Percentiles rank a stretch among this genome's conserved stretches.
Conservation (phyloP, 2,113 vertebrate species). For the Miniopterus natalensis region DNA sequence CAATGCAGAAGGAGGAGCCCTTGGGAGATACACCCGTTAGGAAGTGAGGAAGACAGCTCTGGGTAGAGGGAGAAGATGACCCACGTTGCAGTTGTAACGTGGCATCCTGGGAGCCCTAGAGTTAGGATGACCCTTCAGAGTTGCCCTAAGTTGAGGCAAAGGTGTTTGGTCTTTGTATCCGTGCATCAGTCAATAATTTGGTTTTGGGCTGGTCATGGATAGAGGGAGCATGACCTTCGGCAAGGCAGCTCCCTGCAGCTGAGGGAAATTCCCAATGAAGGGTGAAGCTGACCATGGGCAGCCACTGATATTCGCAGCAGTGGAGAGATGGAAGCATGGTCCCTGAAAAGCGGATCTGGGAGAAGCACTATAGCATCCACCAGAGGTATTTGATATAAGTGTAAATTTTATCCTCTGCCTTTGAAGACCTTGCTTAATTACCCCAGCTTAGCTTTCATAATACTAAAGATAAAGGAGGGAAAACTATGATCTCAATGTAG, state of each 20-base stretch:
- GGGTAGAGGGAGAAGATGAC: neutral
- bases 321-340: neutral
- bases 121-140: too few species aligned
- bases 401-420: neutral
- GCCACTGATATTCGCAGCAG: neutral
- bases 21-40: neutral
- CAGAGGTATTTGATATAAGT: too few species aligned
- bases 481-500: neutral
- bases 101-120: neutral
- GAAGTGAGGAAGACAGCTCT: neutral
- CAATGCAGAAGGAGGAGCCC: neutral
- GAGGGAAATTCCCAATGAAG: neutral
- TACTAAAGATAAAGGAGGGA: conserved; percentile 9
- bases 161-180: neutral
- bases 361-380: neutral
- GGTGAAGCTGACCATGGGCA: neutral
- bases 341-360: neutral
- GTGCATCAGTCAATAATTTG: neutral
- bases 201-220: neutral
- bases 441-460: neutral
- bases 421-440: neutral
- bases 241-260: neutral
- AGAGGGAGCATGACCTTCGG: neutral
- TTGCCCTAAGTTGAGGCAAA: neutral
- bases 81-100: neutral